Percentiles rank a stretch among this genome's conserved stretches.
Conservation (phyloP, 2,888 invertebrate species). For the Megaustenia siamemsis region DNA sequence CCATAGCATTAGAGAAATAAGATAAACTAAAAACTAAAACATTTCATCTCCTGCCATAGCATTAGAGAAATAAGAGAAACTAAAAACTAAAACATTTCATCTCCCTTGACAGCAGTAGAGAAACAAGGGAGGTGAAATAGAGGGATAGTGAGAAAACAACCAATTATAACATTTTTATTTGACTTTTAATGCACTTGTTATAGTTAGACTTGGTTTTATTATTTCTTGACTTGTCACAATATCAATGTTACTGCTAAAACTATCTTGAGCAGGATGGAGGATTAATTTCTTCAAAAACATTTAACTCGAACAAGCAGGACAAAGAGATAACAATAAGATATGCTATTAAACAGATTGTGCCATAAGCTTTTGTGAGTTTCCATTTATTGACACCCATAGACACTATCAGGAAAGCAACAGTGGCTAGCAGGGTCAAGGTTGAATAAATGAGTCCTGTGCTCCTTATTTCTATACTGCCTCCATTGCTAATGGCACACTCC, state of each 20-base stretch:
- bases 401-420: constrained; percentile 86
- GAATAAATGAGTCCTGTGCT: constrained; percentile 91
- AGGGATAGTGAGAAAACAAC: too few relatives aligned
- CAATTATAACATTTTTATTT: too few relatives aligned
- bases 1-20: too few relatives aligned
- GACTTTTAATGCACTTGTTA: too few relatives aligned
- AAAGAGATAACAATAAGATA: constrained; percentile 88
- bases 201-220: background rate
- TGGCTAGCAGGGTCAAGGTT: constrained; percentile 88
- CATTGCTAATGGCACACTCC: constrained; percentile 65
- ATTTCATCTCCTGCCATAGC: too few relatives aligned
- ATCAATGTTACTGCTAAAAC: background rate
- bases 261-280: constrained; percentile 86
- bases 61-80: too few relatives aligned
- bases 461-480: constrained; percentile 87
- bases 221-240: background rate
- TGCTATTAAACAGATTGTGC: constrained; percentile 84
- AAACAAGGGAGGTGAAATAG: too few relatives aligned
- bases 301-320: constrained; percentile 89
- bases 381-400: constrained; percentile 85
- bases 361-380: constrained; percentile 85
- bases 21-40: too few relatives aligned
- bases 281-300: constrained; percentile 94
- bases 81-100: too few relatives aligned
- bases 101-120: too few relatives aligned